phyloP scores from a whole-genome alignment of 64 coral and sea anemone species.

The Actinia equina region DNA sequence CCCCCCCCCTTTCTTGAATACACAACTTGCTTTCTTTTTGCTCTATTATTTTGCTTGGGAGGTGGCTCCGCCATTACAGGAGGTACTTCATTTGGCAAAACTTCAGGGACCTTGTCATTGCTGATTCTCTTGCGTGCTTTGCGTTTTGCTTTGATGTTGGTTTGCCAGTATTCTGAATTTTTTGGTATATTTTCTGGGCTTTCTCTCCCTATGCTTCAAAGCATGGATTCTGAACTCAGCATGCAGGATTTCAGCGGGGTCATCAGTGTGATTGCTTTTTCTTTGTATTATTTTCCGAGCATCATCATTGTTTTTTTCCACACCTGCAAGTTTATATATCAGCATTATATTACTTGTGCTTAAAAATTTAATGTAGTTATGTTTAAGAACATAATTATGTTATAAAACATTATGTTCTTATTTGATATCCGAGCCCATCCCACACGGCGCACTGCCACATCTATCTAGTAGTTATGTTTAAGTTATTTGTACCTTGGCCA shows the following conservation, averaged over 20 bases:
- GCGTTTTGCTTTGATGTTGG: not conserved
- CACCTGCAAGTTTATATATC: slow-evolving; percentile 22
- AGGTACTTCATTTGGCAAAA: not conserved
- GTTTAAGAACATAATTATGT: not conserved
- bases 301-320: slow-evolving; percentile 75
- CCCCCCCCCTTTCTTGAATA: too few species aligned
- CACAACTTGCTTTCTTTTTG: too few species aligned
- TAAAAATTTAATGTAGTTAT: slow-evolving; percentile 1
- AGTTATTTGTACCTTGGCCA: slow-evolving; percentile 52
- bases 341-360: slow-evolving; percentile 11
- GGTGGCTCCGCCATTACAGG: not conserved
- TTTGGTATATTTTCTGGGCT: slow-evolving; percentile 1
- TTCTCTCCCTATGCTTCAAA: slow-evolving; percentile 39
- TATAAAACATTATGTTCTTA: too few species aligned
- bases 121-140: slow-evolving; percentile 1
- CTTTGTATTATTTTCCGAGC: slow-evolving; percentile 42
- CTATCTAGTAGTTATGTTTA: not conserved
- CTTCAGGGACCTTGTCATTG: slow-evolving; percentile 15
- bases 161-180: slow-evolving; percentile 6
- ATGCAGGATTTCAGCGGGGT: slow-evolving; percentile 54
- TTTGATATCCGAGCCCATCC: too few species aligned
- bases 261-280: slow-evolving; percentile 69
- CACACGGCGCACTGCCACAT: too few species aligned
- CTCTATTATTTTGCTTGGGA: too few species aligned
- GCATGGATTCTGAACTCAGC: slow-evolving; percentile 35